Evolutionary conservation across 2,888 invertebrate genomes (phyloP).

Genomic region (Chrysolina oricalcia): DNA sequence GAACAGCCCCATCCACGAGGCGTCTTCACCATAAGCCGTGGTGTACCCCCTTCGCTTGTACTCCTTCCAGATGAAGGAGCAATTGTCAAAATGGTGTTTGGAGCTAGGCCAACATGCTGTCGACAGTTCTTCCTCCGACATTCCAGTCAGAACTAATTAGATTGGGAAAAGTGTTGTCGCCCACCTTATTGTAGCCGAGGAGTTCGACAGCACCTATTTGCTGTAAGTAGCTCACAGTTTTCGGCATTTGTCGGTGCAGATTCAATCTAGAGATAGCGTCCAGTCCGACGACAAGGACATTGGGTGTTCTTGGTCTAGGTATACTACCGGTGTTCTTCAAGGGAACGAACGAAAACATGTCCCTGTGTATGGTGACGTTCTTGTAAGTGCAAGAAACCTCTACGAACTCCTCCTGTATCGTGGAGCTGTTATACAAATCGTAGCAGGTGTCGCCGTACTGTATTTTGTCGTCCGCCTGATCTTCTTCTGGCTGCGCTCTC

Average conservation of each 20-base stretch:
- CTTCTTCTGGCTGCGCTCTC: slow-evolving; percentile 73
- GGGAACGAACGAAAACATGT: slow-evolving; percentile 80
- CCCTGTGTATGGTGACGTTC: slow-evolving; percentile 76
- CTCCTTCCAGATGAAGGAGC: slow-evolving; percentile 89
- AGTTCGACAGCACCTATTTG: slow-evolving; percentile 82
- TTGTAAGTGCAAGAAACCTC: slow-evolving; percentile 77
- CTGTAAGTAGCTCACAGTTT: slow-evolving; percentile 78
- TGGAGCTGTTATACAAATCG: slow-evolving; percentile 71
- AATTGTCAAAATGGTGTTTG: slow-evolving; percentile 81
- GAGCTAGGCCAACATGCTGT: slow-evolving; percentile 75
- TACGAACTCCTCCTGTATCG: slow-evolving; percentile 79
- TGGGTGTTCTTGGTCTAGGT: slow-evolving; percentile 69
- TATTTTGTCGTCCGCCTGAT: slow-evolving; percentile 73
- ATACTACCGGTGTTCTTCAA: slow-evolving; percentile 64
- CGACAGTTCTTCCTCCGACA: slow-evolving; percentile 78
- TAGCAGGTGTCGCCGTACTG: slow-evolving; percentile 73
- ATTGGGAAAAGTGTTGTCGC: slow-evolving; percentile 95
- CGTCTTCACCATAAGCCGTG: slow-evolving; percentile 90
- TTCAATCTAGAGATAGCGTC: slow-evolving; percentile 91
- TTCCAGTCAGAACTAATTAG: slow-evolving; percentile 86
- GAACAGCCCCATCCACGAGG: slow-evolving; percentile 85
- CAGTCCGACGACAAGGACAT: slow-evolving; percentile 86
- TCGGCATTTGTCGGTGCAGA: slow-evolving; percentile 88
- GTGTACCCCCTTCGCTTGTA: slow-evolving; percentile 82
- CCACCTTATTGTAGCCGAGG: slow-evolving; percentile 93